Evolutionary conservation across 2,113 vertebrate genomes (phyloP).

Genomic region (Cyprinodon brontotheroides): DNA sequence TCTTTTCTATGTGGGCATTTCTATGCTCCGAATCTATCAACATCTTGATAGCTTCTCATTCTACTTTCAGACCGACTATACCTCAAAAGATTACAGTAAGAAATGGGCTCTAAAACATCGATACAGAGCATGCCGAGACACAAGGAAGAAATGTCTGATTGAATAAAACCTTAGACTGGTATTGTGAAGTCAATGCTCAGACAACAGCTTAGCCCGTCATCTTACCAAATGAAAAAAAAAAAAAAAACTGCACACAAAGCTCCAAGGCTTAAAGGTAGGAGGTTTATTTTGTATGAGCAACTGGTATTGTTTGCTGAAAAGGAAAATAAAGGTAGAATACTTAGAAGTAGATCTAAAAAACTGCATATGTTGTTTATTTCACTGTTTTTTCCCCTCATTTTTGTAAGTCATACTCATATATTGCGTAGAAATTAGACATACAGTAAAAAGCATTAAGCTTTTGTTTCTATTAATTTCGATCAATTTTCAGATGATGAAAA

Average conservation of each 20-base stretch:
- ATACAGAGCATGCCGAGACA: slow-evolving; percentile 63
- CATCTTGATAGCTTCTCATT: slow-evolving; percentile 57
- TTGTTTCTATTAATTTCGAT: no score
- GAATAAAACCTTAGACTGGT: slow-evolving; percentile 67
- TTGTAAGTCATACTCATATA: no score
- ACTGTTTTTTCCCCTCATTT: no score
- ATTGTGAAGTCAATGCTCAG: slow-evolving; percentile 59
- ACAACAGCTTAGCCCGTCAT: slow-evolving; percentile 51
- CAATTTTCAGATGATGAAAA: no score
- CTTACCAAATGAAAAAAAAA: slow-evolving; percentile 42
- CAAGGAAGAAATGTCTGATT: slow-evolving; percentile 64
- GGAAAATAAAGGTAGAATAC: slow-evolving; percentile 21
- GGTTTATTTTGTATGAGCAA: slow-evolving; percentile 43
- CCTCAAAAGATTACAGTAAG: slow-evolving; percentile 46
- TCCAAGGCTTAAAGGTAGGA: slow-evolving; percentile 32
- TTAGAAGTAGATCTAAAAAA: slow-evolving; percentile 12
- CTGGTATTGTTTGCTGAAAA: slow-evolving; percentile 43
- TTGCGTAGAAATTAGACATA: no score
- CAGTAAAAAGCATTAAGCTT: no score
- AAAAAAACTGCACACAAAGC: slow-evolving; percentile 42
- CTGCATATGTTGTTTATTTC: not conserved
- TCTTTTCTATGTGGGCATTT: slow-evolving; percentile 17
- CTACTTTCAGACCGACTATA: slow-evolving; percentile 54
- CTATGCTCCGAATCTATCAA: slow-evolving; percentile 49
- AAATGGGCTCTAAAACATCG: slow-evolving; percentile 49